Conservation (phyloP, 2,797 vertebrate species). For the Hemitrygon akajei region DNA sequence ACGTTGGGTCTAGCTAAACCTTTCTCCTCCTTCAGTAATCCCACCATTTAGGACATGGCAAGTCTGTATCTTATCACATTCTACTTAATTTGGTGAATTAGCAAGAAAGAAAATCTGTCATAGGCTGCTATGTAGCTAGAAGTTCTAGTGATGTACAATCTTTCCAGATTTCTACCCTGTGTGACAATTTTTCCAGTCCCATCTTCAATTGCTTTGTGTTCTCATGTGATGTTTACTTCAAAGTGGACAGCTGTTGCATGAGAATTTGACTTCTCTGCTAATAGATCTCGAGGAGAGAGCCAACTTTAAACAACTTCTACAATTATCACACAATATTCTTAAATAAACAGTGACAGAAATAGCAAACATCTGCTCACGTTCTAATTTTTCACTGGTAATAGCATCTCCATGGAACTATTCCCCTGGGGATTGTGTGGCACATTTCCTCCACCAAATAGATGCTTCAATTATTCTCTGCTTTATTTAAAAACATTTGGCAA, state of each 20-base stretch:
- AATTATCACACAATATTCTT: background rate
- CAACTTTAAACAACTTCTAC: background rate
- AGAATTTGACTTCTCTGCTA: background rate
- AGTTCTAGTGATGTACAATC: background rate
- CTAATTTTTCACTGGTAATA: background rate
- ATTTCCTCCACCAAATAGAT: background rate
- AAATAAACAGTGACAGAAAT: background rate
- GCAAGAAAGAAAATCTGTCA: background rate
- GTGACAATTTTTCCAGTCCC: background rate
- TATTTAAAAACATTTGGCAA: conserved; percentile 2
- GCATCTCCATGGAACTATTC: background rate
- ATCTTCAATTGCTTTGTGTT: background rate
- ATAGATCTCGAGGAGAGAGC: background rate
- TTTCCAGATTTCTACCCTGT: background rate
- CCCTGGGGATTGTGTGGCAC: too few relatives aligned
- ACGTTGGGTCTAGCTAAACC: too few relatives aligned
- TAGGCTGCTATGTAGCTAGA: background rate
- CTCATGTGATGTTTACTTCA: background rate
- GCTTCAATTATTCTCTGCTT: background rate
- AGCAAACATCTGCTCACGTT: background rate
- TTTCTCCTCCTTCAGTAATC: background rate
- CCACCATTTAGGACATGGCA: background rate
- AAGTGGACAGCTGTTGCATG: background rate
- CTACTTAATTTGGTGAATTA: background rate
- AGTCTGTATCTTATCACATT: background rate